Evolutionary conservation across 2,888 invertebrate genomes (phyloP).

Genomic region (Nomada hirtipes): DNA sequence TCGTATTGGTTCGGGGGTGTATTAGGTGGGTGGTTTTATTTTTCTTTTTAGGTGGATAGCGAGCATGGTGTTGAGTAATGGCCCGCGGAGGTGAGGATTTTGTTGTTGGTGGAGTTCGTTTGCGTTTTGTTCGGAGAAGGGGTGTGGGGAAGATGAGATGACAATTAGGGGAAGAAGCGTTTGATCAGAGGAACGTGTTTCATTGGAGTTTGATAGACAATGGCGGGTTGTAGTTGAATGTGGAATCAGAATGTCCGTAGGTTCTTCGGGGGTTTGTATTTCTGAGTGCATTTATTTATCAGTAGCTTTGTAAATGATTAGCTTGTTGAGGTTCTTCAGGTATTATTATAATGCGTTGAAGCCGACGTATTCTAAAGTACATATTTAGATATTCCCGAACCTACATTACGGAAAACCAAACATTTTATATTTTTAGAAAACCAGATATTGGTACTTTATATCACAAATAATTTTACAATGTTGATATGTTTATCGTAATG

Average conservation of each 20-base stretch:
- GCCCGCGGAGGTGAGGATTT: not conserved
- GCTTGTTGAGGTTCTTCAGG: too few relatives aligned
- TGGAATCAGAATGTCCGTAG: too few relatives aligned
- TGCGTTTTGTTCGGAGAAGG: not conserved
- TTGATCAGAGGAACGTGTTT: too few relatives aligned
- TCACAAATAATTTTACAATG: not conserved
- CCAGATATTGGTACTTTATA: not conserved
- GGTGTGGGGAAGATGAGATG: not conserved
- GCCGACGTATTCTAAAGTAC: not conserved
- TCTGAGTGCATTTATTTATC: too few relatives aligned
- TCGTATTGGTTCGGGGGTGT: not conserved
- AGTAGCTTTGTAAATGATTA: too few relatives aligned
- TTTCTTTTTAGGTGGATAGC: not conserved
- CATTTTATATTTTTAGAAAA: not conserved
- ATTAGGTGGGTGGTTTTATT: not conserved
- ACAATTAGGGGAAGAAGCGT: not conserved
- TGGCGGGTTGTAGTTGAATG: too few relatives aligned
- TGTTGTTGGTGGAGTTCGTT: not conserved
- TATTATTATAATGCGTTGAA: too few relatives aligned
- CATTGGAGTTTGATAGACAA: too few relatives aligned
- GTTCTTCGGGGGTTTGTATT: too few relatives aligned
- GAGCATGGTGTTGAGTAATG: not conserved
- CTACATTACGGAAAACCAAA: too few relatives aligned
- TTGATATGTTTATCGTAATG: not conserved
- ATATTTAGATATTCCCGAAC: not conserved